Conservation (phyloP, 2,888 invertebrate species). For the Achlya flavicornis region DNA sequence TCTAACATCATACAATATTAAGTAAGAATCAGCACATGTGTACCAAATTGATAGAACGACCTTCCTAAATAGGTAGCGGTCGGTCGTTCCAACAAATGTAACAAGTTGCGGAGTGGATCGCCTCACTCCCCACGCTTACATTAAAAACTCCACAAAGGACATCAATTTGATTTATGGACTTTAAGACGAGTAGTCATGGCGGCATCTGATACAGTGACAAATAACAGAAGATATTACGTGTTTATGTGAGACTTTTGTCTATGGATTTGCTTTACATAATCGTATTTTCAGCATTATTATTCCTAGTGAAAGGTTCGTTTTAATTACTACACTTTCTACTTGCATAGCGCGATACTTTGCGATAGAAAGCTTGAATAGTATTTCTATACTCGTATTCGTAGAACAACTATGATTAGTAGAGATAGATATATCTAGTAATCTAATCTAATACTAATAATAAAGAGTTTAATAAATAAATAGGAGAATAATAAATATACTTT, state of each 20-base stretch:
- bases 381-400: too few species aligned
- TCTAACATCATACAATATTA: background rate
- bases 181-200: constrained; percentile 4
- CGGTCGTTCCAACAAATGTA: constrained; percentile 40
- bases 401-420: too few species aligned
- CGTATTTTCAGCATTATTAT: background rate
- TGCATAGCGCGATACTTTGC: too few species aligned
- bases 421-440: too few species aligned
- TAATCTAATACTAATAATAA: too few species aligned
- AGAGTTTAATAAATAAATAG: too few species aligned
- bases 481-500: too few species aligned
- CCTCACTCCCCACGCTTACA: constrained; percentile 58
- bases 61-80: constrained; percentile 53
- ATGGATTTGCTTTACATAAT: background rate
- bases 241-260: background rate
- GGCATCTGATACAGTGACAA: background rate
- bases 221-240: background rate
- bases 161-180: constrained; percentile 20
- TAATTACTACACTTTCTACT: too few species aligned
- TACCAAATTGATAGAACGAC: constrained; percentile 35
- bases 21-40: constrained; percentile 18
- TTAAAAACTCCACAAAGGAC: constrained; percentile 25
- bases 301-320: background rate
- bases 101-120: constrained; percentile 44
- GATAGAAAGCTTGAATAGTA: too few species aligned